phyloP scores from a whole-genome alignment of 2,113 vertebrate species.

The Cairina moschata region DNA sequence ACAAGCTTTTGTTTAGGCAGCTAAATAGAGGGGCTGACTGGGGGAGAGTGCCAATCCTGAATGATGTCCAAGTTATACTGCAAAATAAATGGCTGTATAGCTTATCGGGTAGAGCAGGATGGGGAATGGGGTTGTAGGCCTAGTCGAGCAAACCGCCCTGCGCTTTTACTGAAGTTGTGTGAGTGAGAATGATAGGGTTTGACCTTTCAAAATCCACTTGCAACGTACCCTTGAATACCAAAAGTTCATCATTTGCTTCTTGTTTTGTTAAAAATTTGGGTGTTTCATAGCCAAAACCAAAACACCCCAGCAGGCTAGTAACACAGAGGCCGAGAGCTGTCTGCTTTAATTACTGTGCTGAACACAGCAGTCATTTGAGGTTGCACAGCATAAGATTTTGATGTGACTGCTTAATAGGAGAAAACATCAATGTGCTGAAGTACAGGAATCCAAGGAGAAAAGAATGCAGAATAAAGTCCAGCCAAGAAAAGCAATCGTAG shows the following conservation, averaged over 20 bases:
- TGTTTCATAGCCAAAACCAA: background rate
- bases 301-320: background rate
- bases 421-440: background rate
- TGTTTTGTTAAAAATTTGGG: background rate
- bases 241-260: background rate
- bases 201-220: background rate
- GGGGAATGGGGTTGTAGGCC: background rate
- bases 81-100: background rate
- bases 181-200: background rate
- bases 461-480: background rate
- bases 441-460: background rate
- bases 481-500: background rate
- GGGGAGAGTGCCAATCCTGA: background rate
- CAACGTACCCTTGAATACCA: accelerated
- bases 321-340: background rate
- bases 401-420: background rate
- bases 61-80: no score
- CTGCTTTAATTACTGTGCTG: background rate
- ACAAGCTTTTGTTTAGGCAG: background rate
- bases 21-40: background rate
- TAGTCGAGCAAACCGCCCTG: background rate
- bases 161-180: background rate
- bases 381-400: background rate
- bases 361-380: background rate
- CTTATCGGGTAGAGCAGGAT: background rate